A percentile compares a stretch with the other conserved stretches of the same genome.
These are phyloP conservation scores for Acyrthosiphon pisum DNA, from an alignment of 1,140 invertebrate species.

Conservation along the genomic window DNA sequence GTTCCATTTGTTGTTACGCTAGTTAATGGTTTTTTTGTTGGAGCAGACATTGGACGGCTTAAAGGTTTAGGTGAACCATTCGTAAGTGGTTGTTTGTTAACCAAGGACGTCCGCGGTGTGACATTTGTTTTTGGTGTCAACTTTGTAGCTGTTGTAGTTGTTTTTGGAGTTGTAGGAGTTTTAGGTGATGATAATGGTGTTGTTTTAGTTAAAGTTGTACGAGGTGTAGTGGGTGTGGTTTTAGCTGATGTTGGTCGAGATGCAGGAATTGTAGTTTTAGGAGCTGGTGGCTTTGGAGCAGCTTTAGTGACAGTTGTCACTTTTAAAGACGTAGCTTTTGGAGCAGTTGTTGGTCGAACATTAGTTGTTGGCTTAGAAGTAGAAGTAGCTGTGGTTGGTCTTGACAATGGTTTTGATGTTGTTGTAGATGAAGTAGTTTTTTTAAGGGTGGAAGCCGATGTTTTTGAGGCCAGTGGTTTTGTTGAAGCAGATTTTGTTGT, in stretches of 20 bases:
- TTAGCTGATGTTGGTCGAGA: conserved; percentile 36
- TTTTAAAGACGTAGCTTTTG: conserved; percentile 56
- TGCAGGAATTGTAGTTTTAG: conserved; percentile 20
- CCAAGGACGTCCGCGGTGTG: background rate
- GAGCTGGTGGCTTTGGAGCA: background rate
- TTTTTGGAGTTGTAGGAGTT: conserved; percentile 56
- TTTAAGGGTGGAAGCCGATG: conserved; percentile 47
- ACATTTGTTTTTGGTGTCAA: conserved; percentile 3
- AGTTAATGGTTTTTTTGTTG: conserved; percentile 18
- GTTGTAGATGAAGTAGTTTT: background rate
- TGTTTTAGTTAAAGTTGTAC: conserved; percentile 49
- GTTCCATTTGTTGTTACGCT: background rate
- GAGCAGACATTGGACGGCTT: conserved; percentile 15
- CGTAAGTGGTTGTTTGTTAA: conserved; percentile 17
- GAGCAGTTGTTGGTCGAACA: conserved; percentile 37
- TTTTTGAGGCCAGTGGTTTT: conserved; percentile 52
- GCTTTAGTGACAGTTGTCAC: conserved; percentile 25
- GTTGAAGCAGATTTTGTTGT: conserved; percentile 44
- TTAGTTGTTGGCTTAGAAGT: conserved; percentile 41
- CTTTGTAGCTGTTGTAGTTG: conserved; percentile 32
- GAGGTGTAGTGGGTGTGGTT: conserved; percentile 44
- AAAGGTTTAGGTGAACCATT: conserved; percentile 14
- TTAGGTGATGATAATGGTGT: conserved; percentile 40
- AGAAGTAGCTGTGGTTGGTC: conserved; percentile 39
- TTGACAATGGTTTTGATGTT: conserved; percentile 47